These are phyloP conservation scores for Acleris cristana DNA, from an alignment of 2,888 invertebrate species.

Conservation along the genomic window DNA sequence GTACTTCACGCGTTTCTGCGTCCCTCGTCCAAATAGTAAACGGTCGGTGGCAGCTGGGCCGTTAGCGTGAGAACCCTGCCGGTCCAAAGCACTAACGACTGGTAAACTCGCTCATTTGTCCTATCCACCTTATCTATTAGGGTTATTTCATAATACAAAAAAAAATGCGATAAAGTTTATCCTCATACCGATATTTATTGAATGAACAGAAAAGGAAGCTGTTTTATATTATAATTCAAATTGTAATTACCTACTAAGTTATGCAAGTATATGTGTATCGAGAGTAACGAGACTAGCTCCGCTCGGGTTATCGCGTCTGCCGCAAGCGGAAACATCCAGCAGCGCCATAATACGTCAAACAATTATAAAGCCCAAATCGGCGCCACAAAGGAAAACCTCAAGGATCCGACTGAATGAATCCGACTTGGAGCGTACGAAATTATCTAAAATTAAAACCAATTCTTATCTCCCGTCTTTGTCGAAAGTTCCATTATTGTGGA, in stretches of 20 bases:
- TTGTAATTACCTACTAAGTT: not conserved
- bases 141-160: slow-evolving; percentile 29
- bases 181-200: slow-evolving; percentile 23
- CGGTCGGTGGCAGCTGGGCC: slow-evolving; percentile 4
- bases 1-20: too few species aligned
- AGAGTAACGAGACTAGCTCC: slow-evolving; percentile 5
- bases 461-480: slow-evolving; percentile 45
- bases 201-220: slow-evolving; percentile 26
- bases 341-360: slow-evolving; percentile 37
- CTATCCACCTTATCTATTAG: slow-evolving; percentile 15
- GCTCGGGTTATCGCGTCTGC: slow-evolving; percentile 69
- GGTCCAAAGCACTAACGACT: not conserved
- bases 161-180: slow-evolving; percentile 11
- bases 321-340: slow-evolving; percentile 62
- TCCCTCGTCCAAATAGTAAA: too few species aligned
- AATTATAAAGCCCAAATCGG: slow-evolving; percentile 23
- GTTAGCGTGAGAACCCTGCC: slow-evolving; percentile 9
- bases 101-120: not conserved
- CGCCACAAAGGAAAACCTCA: slow-evolving; percentile 27
- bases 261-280: not conserved
- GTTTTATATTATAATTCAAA: not conserved
- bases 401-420: slow-evolving; percentile 29
- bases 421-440: slow-evolving; percentile 22
- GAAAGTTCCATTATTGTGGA: slow-evolving; percentile 55
- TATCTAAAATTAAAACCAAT: slow-evolving; percentile 39